A percentile compares a stretch with the other conserved stretches of the same genome.
Conservation (phyloP, 2,888 invertebrate genomes). For the Diplolepis rosae region DNA sequence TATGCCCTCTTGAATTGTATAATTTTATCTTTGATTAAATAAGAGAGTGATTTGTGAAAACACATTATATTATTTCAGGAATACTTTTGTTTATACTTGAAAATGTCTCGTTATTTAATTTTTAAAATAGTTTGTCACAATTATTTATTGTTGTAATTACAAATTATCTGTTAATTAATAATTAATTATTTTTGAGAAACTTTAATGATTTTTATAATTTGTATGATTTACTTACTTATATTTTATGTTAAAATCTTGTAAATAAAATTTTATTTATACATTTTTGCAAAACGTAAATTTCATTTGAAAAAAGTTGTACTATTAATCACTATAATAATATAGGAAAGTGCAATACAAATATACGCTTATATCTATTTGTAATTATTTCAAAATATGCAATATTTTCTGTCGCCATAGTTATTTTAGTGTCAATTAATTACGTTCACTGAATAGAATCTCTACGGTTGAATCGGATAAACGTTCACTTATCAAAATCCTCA, state of each 20-base stretch:
- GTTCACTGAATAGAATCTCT: conserved; percentile 1
- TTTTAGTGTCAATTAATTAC: not conserved
- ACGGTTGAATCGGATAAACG: not conserved
- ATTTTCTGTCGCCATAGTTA: not conserved
- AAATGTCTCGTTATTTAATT: not conserved
- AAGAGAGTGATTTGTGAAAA: not conserved
- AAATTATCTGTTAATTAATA: not conserved
- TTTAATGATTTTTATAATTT: not conserved
- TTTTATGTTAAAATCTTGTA: not conserved
- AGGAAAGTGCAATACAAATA: conserved; percentile 24
- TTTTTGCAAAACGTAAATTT: not conserved
- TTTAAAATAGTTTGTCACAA: not conserved
- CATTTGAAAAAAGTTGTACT: not conserved
- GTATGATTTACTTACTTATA: too few relatives aligned
- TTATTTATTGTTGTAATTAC: not conserved
- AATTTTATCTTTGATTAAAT: not conserved
- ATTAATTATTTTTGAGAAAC: not conserved
- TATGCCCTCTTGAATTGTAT: not conserved
- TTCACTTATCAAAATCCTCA: not conserved
- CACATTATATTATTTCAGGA: not conserved
- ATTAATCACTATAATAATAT: not conserved
- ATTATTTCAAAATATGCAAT: conserved; percentile 15
- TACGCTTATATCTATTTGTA: conserved; percentile 9
- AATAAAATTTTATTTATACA: conserved; percentile 10
- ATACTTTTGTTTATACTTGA: not conserved